Evolutionary conservation across 2,797 vertebrate genomes (phyloP), one percentile per base, ranked within the genome.

Genomic region (Squalus acanthias): DNA sequence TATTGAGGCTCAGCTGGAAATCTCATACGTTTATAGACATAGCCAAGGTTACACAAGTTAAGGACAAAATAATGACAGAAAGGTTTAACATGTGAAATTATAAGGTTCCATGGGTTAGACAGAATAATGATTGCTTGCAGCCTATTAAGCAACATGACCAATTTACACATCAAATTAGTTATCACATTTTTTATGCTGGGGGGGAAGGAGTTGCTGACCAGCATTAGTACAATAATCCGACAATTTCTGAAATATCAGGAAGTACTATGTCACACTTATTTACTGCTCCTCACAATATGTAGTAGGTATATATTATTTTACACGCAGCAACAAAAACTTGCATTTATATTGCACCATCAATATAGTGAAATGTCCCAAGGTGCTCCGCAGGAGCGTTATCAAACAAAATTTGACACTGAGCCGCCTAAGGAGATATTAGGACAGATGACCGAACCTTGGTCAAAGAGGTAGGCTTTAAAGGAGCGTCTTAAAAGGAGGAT

Each of bases 21-120:
- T 76, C 72, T 95, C 94, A 26, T 76, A 72, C 8, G 13, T 72
- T 67, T 76, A 95, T 33, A 74, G 72, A 53, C 94, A 76, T 74
- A 76, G 94, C 70, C 94, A 76, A 95, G 94, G 94, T 95, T 95
- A 76, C 10, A 57, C 46, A n/a, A 69, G 65, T 67, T 93, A 93
- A 95, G 94, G 70, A 57, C 70, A 33, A 95, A 95, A 70, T 57
- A 57, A 17, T 33, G 69, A 46, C 92, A 94, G 26, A 63, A 60
- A 74, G 24, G 50, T 60, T 72, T 74, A 95, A 95, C 46, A 2
- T 74, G 65, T 70, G 88, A 95, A 50, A 76, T 57, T 95, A 57
- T 26, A 74, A 74, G 26, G 63, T 57, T 13, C 29, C 46, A 72
- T 76, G 72, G 57, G 53, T 53, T 60, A 60, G 69, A 57, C 69